phyloP scores from a whole-genome alignment of 2,797 vertebrate genomes.

The Pseudomugil gertrudae region DNA sequence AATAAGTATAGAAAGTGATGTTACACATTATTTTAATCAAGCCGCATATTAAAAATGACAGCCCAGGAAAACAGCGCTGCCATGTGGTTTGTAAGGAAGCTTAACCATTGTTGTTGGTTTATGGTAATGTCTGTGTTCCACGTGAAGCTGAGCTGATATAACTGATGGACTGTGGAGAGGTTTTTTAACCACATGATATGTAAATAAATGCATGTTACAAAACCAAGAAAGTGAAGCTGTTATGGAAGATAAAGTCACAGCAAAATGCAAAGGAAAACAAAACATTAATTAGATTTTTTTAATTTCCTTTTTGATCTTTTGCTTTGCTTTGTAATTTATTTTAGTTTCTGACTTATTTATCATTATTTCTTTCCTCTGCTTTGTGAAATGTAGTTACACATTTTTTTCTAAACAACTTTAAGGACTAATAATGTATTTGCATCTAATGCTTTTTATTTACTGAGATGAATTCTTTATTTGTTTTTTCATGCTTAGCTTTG shows the following conservation, averaged over 20 bases:
- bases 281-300: no score
- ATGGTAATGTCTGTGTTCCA: no score
- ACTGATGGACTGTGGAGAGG: no score
- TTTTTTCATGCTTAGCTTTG: no score
- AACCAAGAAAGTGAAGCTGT: background rate
- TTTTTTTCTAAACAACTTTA: no score
- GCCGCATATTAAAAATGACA: background rate
- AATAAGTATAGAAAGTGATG: background rate
- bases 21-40: background rate
- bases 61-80: background rate
- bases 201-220: background rate
- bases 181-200: background rate
- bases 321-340: no score
- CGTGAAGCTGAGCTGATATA: no score
- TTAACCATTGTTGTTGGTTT: background rate
- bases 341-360: background rate
- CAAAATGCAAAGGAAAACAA: no score
- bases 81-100: background rate
- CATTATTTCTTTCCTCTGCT: background rate
- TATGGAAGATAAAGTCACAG: background rate
- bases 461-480: no score
- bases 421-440: no score
- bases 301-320: no score
- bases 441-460: no score
- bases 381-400: background rate